Conservation (phyloP, 2,797 vertebrate genomes). For the Naso thynnoides region DNA sequence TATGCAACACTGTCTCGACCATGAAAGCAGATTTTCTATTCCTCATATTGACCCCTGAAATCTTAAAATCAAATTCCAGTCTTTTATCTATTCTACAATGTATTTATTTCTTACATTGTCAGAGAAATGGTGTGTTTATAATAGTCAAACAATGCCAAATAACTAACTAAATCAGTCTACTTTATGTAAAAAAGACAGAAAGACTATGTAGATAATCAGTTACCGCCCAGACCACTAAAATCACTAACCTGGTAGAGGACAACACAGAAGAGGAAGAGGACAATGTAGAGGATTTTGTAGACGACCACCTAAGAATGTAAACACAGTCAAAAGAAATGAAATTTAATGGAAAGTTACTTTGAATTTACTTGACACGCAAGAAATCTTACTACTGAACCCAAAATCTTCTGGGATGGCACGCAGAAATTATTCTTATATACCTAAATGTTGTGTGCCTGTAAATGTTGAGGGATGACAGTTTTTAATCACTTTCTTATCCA, state of each 20-base stretch:
- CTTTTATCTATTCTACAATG: neutral
- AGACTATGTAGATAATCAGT: neutral
- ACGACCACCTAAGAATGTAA: slow-evolving; percentile 74
- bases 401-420: no score
- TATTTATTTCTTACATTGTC: neutral
- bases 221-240: neutral
- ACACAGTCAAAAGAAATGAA: neutral
- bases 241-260: slow-evolving; percentile 77
- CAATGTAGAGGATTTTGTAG: slow-evolving; percentile 84
- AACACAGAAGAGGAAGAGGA: slow-evolving; percentile 83
- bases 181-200: neutral
- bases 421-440: no score
- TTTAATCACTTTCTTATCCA: neutral
- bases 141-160: neutral
- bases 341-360: neutral
- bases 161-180: neutral
- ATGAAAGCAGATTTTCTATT: slow-evolving; percentile 31
- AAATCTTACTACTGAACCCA: no score
- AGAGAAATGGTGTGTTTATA: neutral
- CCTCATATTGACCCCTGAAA: slow-evolving; percentile 13
- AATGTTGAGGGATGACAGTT: neutral
- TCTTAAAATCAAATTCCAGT: slow-evolving; percentile 24
- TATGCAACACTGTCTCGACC: slow-evolving; percentile 3
- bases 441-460: neutral
- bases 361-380: neutral